Evolutionary conservation across 1,140 invertebrate genomes (phyloP).

Genomic region (Brachionus angularis): DNA sequence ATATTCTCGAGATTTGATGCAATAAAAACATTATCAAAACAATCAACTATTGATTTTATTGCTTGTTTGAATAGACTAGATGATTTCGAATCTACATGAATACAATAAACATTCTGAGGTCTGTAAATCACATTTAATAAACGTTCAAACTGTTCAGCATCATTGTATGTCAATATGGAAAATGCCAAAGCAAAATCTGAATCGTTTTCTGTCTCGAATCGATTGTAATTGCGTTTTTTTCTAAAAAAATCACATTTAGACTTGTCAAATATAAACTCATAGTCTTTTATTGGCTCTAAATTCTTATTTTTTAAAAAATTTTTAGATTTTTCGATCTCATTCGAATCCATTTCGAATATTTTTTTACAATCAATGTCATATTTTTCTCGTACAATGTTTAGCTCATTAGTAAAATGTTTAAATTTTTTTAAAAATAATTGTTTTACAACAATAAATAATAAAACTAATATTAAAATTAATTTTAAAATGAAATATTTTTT

Average conservation of each 20-base stretch:
- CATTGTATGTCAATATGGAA: conserved; percentile 32
- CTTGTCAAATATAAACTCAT: background rate
- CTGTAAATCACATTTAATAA: conserved; percentile 41
- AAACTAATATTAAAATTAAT: too few relatives aligned
- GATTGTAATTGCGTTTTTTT: background rate
- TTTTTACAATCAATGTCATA: conserved; percentile 34
- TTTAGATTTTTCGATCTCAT: conserved; percentile 22
- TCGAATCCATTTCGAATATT: conserved; percentile 38
- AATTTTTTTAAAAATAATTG: too few relatives aligned
- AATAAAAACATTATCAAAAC: conserved; percentile 50
- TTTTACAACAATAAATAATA: too few relatives aligned
- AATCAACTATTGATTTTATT: conserved; percentile 43
- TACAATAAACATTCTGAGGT: conserved; percentile 45
- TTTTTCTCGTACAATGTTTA: too few relatives aligned
- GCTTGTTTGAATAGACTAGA: conserved; percentile 31
- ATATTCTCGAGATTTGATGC: conserved; percentile 47
- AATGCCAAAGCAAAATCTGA: conserved; percentile 44
- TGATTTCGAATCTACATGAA: conserved; percentile 45
- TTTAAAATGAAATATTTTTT: too few relatives aligned
- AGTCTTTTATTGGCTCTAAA: background rate
- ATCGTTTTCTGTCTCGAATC: background rate
- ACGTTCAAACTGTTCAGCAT: conserved; percentile 42
- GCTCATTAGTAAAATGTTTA: too few relatives aligned
- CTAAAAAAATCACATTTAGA: conserved; percentile 23
- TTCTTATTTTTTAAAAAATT: background rate